These are phyloP conservation scores for Eira barbara DNA, from an alignment of 2,113 vertebrate species.

Conservation along the genomic window DNA sequence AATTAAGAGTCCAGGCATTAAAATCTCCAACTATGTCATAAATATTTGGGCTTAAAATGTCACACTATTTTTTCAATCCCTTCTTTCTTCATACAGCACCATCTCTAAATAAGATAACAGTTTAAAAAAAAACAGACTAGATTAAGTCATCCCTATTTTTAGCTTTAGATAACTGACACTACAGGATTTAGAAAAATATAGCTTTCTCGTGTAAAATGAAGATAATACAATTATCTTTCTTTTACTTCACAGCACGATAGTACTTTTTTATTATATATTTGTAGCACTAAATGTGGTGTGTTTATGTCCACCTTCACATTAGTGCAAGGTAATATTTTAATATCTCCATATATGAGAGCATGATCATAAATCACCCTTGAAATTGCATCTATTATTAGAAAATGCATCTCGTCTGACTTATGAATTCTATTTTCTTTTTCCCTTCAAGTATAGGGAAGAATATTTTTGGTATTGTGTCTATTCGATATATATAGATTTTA, in stretches of 20 bases:
- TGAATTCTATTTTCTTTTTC: conserved; percentile 51
- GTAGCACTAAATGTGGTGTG: background rate
- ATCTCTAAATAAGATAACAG: conserved; percentile 25
- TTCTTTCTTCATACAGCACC: conserved; percentile 47
- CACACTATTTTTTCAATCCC: background rate
- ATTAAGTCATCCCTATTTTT: conserved; percentile 59
- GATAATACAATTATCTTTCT: conserved; percentile 16
- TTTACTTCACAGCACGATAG: conserved; percentile 3
- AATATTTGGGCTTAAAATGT: conserved; percentile 36
- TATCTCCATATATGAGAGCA: conserved; percentile 27
- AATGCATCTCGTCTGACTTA: conserved; percentile 37
- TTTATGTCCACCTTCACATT: conserved; percentile 46
- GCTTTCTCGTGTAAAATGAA: conserved; percentile 28
- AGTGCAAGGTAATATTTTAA: conserved; percentile 55
- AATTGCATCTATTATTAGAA: conserved; percentile 55
- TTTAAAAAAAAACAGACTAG: background rate
- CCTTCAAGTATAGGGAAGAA: conserved; percentile 33
- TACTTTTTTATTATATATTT: conserved; percentile 8
- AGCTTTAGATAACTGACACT: conserved; percentile 28
- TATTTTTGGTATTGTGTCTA: conserved; percentile 52
- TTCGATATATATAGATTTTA: conserved; percentile 56
- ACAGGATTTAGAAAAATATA: conserved; percentile 33
- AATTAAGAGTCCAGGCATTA: conserved; percentile 22
- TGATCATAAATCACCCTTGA: conserved; percentile 57
- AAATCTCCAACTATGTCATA: conserved; percentile 21